These are phyloP conservation scores for Picathartes gymnocephalus DNA, from an alignment of 2,113 vertebrate genomes.

Conservation along the genomic window DNA sequence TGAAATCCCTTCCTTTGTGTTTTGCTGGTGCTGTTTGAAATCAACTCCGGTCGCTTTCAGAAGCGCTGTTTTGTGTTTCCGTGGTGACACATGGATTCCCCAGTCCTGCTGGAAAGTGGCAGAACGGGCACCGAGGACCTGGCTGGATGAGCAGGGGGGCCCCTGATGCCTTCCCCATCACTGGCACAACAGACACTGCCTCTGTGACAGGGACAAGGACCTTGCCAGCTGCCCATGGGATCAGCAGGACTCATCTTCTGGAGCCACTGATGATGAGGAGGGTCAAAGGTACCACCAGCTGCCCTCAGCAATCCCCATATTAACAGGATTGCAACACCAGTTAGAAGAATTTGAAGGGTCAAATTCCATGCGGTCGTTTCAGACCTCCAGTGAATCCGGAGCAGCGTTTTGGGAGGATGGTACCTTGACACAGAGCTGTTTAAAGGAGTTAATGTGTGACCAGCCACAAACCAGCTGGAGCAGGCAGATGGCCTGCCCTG, in stretches of 20 bases:
- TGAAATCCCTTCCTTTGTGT: neutral
- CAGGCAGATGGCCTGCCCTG: neutral
- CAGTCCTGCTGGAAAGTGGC: neutral
- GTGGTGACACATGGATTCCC: neutral
- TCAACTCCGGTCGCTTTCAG: neutral
- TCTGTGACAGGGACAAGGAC: neutral
- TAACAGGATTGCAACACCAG: constrained; percentile 13
- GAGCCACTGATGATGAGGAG: neutral
- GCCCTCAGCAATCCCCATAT: neutral
- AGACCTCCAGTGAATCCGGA: neutral
- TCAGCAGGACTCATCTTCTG: fast-evolving
- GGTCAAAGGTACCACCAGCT: neutral
- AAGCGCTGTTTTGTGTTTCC: neutral
- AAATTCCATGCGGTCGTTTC: neutral
- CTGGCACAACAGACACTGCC: neutral
- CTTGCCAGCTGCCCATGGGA: neutral
- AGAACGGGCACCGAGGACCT: neutral
- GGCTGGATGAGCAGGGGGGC: neutral
- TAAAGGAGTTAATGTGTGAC: constrained; percentile 34
- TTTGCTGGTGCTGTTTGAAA: neutral
- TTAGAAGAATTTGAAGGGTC: neutral
- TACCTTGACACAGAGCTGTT: neutral
- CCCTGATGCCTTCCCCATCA: neutral
- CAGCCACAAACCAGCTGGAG: neutral
- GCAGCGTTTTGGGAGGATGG: neutral